Evolutionary conservation across 2,113 vertebrate genomes (phyloP).

Genomic region (Phaethornis superciliosus): DNA sequence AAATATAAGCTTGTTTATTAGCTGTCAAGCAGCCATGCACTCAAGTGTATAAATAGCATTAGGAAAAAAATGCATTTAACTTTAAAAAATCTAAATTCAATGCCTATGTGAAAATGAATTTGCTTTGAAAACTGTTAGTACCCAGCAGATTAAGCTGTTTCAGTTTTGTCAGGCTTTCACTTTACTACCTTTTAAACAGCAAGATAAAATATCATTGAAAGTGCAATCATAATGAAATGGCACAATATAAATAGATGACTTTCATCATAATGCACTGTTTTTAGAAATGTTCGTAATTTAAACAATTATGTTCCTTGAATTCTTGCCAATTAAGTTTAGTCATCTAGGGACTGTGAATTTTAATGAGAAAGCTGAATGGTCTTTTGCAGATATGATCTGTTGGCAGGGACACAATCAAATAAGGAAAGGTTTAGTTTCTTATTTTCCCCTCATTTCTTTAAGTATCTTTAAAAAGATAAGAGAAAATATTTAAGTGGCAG

Average conservation of each 20-base stretch:
- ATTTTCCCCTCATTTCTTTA: conserved; percentile 47
- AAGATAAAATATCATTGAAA: conserved; percentile 36
- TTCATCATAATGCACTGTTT: conserved; percentile 64
- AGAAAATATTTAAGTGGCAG: neutral
- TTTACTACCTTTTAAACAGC: conserved; percentile 31
- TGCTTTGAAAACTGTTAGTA: conserved; percentile 7
- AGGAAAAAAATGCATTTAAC: conserved; percentile 17
- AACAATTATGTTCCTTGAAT: conserved; percentile 73
- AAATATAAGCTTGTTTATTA: conserved; percentile 45
- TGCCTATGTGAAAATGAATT: conserved; percentile 18
- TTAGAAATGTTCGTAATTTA: conserved; percentile 72
- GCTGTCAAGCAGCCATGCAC: neutral
- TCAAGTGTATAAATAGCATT: conserved; percentile 35
- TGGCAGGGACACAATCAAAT: conserved; percentile 58
- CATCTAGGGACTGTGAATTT: conserved; percentile 67
- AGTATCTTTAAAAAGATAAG: conserved; percentile 40
- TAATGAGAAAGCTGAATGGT: conserved; percentile 71
- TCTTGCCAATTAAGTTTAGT: conserved; percentile 72
- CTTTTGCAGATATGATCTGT: conserved; percentile 73
- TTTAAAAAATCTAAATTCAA: conserved; percentile 13
- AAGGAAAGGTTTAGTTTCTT: conserved; percentile 54
- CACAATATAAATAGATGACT: conserved; percentile 62
- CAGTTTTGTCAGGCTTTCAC: conserved; percentile 37
- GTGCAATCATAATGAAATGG: conserved; percentile 49
- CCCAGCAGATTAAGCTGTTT: conserved; percentile 22